Percentiles rank a stretch among this genome's conserved stretches.
phyloP scores from a whole-genome alignment of 1,140 invertebrate genomes.

The Plutomurus gul region DNA sequence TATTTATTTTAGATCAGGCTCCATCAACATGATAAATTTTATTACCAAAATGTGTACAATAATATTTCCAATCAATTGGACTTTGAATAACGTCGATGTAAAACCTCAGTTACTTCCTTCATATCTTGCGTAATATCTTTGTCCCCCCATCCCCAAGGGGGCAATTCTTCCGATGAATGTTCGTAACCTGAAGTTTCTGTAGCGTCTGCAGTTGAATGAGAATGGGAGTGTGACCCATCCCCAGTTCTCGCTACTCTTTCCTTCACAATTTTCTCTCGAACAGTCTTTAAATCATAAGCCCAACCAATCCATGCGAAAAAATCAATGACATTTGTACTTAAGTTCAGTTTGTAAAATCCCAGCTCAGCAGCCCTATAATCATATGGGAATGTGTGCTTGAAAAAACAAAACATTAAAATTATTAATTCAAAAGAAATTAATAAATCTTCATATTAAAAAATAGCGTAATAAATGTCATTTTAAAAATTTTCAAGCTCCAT shows the following conservation, averaged over 20 bases:
- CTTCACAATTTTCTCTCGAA: constrained; percentile 55
- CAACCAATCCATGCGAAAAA: constrained; percentile 59
- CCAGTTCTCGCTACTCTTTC: constrained; percentile 54
- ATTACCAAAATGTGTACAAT: too few species aligned
- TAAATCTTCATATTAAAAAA: too few species aligned
- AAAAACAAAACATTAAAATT: too few species aligned
- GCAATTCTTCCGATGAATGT: neutral
- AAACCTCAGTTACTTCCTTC: constrained; percentile 38
- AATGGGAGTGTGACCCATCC: constrained; percentile 32
- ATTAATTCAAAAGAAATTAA: too few species aligned
- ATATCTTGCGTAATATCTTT: constrained; percentile 74
- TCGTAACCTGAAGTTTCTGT: too few species aligned
- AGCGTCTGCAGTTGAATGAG: neutral
- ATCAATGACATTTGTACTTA: constrained; percentile 64
- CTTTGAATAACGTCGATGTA: too few species aligned
- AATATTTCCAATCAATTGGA: too few species aligned
- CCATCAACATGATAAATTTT: too few species aligned
- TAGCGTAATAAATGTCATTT: too few species aligned
- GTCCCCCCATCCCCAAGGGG: constrained; percentile 81
- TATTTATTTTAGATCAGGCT: too few species aligned
- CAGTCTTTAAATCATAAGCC: constrained; percentile 62
- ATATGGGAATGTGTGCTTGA: too few species aligned
- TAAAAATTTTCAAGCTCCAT: too few species aligned
- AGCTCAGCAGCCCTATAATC: constrained; percentile 84
- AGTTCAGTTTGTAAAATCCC: constrained; percentile 61